These are phyloP conservation scores for Papilio polyxenes DNA, from an alignment of 1,140 invertebrate genomes.

Conservation along the genomic window DNA sequence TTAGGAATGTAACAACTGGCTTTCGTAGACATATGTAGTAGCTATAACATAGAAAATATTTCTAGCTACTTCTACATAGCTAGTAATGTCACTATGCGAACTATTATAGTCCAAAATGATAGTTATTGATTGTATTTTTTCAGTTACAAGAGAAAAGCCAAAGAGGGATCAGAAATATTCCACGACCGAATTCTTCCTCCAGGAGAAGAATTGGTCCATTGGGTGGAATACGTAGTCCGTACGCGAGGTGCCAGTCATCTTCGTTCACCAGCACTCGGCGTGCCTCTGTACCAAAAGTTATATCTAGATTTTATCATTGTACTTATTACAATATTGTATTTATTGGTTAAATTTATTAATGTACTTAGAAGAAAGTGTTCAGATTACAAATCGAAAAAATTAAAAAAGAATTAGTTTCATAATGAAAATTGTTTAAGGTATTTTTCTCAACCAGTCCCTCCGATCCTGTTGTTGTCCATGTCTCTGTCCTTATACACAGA, in stretches of 20 bases:
- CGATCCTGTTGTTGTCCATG: too few species aligned
- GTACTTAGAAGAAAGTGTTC: conserved; percentile 1
- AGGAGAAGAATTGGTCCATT: conserved; percentile 53
- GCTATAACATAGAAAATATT: too few species aligned
- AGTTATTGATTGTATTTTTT: background rate
- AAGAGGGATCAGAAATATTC: conserved; percentile 50
- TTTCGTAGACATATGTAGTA: too few species aligned
- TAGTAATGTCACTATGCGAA: too few species aligned
- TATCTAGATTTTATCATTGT: conserved; percentile 39
- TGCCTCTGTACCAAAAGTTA: conserved; percentile 52
- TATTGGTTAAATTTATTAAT: background rate
- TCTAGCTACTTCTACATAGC: too few species aligned
- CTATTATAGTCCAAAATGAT: background rate
- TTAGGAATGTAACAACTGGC: too few species aligned
- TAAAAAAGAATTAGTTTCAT: conserved; percentile 15
- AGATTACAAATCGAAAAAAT: background rate
- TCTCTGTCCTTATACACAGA: too few species aligned
- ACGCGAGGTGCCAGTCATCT: conserved; percentile 59
- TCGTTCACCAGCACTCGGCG: conserved; percentile 50
- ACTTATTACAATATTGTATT: background rate
- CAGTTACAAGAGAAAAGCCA: conserved; percentile 50
- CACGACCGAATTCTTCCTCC: conserved; percentile 58
- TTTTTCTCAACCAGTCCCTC: too few species aligned
- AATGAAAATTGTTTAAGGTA: too few species aligned
- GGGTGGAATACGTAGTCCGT: conserved; percentile 57